These are phyloP conservation scores for Halichoerus grypus DNA, from an alignment of 2,113 vertebrate genomes.

Conservation along the genomic window DNA sequence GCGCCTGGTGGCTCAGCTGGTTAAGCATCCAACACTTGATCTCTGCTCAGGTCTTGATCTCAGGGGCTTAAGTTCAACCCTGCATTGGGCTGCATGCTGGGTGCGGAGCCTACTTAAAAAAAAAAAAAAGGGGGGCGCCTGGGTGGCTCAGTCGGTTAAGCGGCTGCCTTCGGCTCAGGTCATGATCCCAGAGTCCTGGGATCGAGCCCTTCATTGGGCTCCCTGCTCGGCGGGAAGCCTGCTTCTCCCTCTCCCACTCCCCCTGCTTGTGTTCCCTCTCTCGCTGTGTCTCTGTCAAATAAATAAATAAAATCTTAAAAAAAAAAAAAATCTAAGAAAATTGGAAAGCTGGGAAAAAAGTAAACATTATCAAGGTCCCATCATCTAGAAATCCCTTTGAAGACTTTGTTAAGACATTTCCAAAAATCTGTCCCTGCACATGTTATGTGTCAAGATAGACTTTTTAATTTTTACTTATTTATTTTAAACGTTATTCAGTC, in stretches of 20 bases:
- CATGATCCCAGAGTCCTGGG: no score
- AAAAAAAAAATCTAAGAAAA: conserved; percentile 11
- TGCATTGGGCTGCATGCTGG: no score
- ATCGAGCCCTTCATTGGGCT: no score
- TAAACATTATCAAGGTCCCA: neutral
- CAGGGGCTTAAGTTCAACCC: no score
- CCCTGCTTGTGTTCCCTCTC: no score
- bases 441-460: neutral
- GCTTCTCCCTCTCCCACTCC: no score
- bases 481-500: neutral
- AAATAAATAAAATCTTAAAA: no score
- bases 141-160: no score
- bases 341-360: neutral
- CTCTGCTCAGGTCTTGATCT: no score
- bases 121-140: neutral
- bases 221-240: no score
- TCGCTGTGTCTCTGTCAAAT: no score
- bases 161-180: no score
- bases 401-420: neutral
- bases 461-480: neutral
- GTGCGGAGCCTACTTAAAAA: neutral
- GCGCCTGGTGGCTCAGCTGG: neutral
- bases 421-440: neutral
- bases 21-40: neutral
- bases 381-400: neutral